Evolutionary conservation across 2,888 invertebrate species (phyloP), one percentile per base, ranked within the genome.

Genomic region (Amphipoea oculea): DNA sequence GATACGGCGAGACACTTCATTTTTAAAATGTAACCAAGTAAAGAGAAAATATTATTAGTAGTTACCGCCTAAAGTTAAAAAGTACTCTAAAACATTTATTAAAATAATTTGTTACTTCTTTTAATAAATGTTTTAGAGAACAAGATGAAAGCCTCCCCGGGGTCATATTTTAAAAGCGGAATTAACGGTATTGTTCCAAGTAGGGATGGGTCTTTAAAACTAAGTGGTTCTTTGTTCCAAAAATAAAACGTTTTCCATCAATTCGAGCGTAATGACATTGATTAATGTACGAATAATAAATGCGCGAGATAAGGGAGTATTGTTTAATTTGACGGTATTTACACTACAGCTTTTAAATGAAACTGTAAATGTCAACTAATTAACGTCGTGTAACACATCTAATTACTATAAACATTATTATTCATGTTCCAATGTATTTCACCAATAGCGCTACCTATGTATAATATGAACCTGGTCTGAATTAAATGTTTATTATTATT

Each of bases 111-210:
- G 29, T 29, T 29, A 29, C 29, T 60, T 36, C 36, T 42, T 80
- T 11, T 65, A 45, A 29, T 57, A 71, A 85, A 69, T 85, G 82
- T 76, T 72, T 70, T 75, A 75, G 71, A 81, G 71, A 65, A 74
- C 29, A 72, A 67, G 70, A 86, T 60, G 69, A 4, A 78, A 67
- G 36, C 20, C 73, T 84, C 84, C 83, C 78, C 17, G 45, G 84
- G 73, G 75, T 65, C 73, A 73, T 84, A 84, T 86, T 78, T 83
- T 76, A 78, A 83, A 83, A 74, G 83, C 66, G 69, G 66, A 86
- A 78, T 86, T 78, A 84, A 83, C 83, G 75, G 63, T 86, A 83
- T 83, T 83, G 84, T 75, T 63, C 66, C 72, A 12, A 72, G 72
- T 75, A 70, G 75, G 60, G 78, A 78, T 68, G 74, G 68, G 72